phyloP scores from a whole-genome alignment of 1,140 invertebrate genomes.

The Lordiphosa collinella region DNA sequence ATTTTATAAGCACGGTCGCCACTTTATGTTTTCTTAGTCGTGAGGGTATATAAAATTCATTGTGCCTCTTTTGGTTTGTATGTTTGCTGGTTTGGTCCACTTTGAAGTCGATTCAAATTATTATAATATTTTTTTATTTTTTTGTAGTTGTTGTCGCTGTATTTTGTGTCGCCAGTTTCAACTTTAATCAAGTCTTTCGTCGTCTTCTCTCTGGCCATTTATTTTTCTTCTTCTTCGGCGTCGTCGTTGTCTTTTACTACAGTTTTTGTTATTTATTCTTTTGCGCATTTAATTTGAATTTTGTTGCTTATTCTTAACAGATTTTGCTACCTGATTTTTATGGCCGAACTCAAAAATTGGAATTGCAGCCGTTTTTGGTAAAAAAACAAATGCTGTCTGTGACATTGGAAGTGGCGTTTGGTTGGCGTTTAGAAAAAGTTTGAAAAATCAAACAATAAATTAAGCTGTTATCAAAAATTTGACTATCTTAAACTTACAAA shows the following conservation, averaged over 20 bases:
- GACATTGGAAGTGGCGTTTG: slow-evolving; percentile 3
- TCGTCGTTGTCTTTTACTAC: slow-evolving; percentile 16
- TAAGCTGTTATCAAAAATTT: no score
- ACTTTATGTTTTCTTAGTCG: no score
- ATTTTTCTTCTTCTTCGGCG: slow-evolving; percentile 3
- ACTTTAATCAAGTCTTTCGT: slow-evolving; percentile 46
- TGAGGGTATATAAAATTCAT: not conserved
- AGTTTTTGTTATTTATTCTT: slow-evolving; percentile 47
- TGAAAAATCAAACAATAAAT: no score
- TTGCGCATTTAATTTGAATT: slow-evolving; percentile 59
- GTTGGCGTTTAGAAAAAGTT: not conserved
- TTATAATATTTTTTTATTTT: slow-evolving; percentile 38
- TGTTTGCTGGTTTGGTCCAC: slow-evolving; percentile 10
- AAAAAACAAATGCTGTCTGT: no score
- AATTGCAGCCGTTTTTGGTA: slow-evolving; percentile 8
- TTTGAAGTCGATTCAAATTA: slow-evolving; percentile 32
- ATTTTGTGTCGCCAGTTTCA: slow-evolving; percentile 57
- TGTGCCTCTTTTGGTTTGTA: not conserved
- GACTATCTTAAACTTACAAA: no score
- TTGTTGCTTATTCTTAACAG: slow-evolving; percentile 18
- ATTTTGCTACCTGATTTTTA: slow-evolving; percentile 55
- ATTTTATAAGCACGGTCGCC: no score
- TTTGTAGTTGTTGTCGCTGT: slow-evolving; percentile 48
- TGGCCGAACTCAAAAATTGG: slow-evolving; percentile 20
- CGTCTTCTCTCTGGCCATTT: slow-evolving; percentile 17